Percentiles rank a stretch among this genome's conserved stretches.
These are phyloP conservation scores for Drosophila repletoides DNA, from an alignment of 1,140 invertebrate genomes.

Conservation along the genomic window DNA sequence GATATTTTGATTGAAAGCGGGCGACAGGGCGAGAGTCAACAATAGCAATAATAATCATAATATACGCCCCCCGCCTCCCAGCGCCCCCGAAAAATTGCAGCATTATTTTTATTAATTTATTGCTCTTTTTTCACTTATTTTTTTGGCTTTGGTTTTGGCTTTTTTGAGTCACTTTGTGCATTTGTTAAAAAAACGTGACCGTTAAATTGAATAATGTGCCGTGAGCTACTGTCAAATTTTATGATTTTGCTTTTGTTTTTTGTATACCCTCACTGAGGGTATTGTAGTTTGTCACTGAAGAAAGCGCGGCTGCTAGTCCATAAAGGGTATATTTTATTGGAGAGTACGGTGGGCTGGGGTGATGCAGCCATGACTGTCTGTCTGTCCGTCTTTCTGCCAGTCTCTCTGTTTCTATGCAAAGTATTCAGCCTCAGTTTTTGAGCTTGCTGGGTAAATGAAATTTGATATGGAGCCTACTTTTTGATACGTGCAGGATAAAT, in stretches of 20 bases:
- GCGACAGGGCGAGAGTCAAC: background rate
- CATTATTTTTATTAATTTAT: slow-evolving; percentile 50
- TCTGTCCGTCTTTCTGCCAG: no score
- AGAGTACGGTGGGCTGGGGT: no score
- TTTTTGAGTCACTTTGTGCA: no score
- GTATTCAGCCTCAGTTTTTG: no score
- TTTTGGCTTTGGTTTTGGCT: no score
- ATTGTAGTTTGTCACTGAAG: slow-evolving; percentile 21
- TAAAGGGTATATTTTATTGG: no score
- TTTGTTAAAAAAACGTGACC: slow-evolving; percentile 66
- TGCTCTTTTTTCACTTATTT: slow-evolving; percentile 19
- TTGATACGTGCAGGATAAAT: no score
- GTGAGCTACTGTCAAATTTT: slow-evolving; percentile 30
- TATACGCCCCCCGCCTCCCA: slow-evolving; percentile 1
- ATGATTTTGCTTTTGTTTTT: slow-evolving; percentile 25
- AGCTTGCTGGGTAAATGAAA: no score
- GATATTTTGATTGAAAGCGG: slow-evolving; percentile 1
- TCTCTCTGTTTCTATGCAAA: slow-evolving; percentile 1
- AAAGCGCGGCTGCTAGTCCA: no score
- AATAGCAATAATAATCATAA: slow-evolving; percentile 32
- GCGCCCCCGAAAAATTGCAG: slow-evolving; percentile 7
- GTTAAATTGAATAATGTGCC: slow-evolving; percentile 67
- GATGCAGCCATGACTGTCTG: no score
- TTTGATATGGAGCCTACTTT: no score
- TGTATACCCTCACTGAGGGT: slow-evolving; percentile 18